Evolutionary conservation across 2,797 vertebrate species (phyloP).

Genomic region (Gorsachius magnificus): DNA sequence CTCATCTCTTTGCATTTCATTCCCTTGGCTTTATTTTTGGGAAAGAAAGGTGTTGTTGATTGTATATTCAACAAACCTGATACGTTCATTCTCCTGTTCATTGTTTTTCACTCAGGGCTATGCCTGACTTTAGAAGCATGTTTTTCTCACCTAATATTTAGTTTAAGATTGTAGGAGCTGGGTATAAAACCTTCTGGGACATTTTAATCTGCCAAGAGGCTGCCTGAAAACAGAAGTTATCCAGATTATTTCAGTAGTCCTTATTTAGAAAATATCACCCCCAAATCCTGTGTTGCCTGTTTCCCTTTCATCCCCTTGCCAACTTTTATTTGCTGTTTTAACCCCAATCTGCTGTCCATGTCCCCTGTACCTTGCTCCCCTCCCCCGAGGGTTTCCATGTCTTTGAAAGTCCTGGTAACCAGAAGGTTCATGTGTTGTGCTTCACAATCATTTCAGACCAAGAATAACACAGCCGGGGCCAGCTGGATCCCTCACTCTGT

Average conservation of each 20-base stretch:
- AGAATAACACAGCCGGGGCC: slow-evolving; percentile 56
- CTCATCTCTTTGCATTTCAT: slow-evolving; percentile 30
- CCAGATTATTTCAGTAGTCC: background rate
- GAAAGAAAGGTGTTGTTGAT: slow-evolving; percentile 26
- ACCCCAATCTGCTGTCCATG: background rate
- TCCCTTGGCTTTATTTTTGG: slow-evolving; percentile 45
- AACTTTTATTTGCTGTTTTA: slow-evolving; percentile 6
- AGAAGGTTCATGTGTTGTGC: slow-evolving; percentile 58
- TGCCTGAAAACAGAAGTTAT: slow-evolving; percentile 31
- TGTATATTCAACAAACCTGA: slow-evolving; percentile 8
- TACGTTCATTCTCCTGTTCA: background rate
- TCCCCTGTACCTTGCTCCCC: background rate
- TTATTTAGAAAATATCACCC: slow-evolving; percentile 26
- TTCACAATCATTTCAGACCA: slow-evolving; percentile 46
- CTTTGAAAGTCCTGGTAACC: slow-evolving; percentile 56
- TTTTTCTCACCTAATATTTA: slow-evolving; percentile 64
- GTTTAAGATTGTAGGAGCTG: slow-evolving; percentile 51
- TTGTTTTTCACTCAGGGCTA: slow-evolving; percentile 38
- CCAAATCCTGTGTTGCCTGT: background rate
- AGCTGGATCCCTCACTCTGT: slow-evolving; percentile 32
- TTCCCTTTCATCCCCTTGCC: background rate
- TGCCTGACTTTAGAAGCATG: slow-evolving; percentile 48
- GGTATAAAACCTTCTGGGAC: slow-evolving; percentile 49
- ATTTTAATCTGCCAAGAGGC: slow-evolving; percentile 47
- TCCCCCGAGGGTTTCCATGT: slow-evolving; percentile 7